These are phyloP conservation scores for Drosophila paucipuncta DNA, from an alignment of 2,888 invertebrate genomes.

Conservation along the genomic window DNA sequence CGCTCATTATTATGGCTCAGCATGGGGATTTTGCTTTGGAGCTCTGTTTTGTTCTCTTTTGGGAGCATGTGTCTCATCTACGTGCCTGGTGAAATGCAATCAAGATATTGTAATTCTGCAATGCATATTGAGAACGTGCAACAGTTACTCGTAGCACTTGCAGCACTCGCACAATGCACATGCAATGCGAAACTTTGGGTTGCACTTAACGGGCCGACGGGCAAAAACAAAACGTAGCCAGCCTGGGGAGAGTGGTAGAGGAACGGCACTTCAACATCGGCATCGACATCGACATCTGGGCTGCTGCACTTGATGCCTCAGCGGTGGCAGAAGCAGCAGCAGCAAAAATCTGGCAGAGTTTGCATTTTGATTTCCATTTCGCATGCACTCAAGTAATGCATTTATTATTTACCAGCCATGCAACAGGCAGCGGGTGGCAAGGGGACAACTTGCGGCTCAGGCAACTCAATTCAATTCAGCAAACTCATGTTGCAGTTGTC, in stretches of 20 bases:
- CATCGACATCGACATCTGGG: slow-evolving; percentile 38
- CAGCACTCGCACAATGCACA: slow-evolving; percentile 46
- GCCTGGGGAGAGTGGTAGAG: slow-evolving; percentile 1
- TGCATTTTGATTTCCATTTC: slow-evolving; percentile 78
- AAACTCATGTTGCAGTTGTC: slow-evolving; percentile 78
- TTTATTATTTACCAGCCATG: slow-evolving; percentile 75
- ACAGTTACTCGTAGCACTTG: slow-evolving; percentile 56
- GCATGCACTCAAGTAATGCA: slow-evolving; percentile 77
- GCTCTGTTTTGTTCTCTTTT: slow-evolving; percentile 7
- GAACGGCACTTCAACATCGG: slow-evolving; percentile 35
- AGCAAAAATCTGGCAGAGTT: slow-evolving; percentile 73
- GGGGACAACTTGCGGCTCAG: slow-evolving; percentile 32
- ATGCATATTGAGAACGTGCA: slow-evolving; percentile 81
- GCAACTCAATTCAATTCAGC: slow-evolving; percentile 74
- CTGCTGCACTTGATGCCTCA: slow-evolving; percentile 55
- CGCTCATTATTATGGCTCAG: slow-evolving; percentile 67
- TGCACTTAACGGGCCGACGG: slow-evolving; percentile 75
- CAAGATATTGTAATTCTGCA: slow-evolving; percentile 79
- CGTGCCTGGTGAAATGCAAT: slow-evolving; percentile 74
- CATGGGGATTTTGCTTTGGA: slow-evolving; percentile 17
- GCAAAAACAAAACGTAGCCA: slow-evolving; percentile 62
- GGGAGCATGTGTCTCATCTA: slow-evolving; percentile 70
- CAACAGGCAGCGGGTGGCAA: slow-evolving; percentile 29
- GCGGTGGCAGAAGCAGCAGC: slow-evolving; percentile 24
- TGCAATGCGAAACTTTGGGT: slow-evolving; percentile 58